Evolutionary conservation across 2,888 invertebrate species (phyloP).

Genomic region (Sphaerophoria rueppellii): DNA sequence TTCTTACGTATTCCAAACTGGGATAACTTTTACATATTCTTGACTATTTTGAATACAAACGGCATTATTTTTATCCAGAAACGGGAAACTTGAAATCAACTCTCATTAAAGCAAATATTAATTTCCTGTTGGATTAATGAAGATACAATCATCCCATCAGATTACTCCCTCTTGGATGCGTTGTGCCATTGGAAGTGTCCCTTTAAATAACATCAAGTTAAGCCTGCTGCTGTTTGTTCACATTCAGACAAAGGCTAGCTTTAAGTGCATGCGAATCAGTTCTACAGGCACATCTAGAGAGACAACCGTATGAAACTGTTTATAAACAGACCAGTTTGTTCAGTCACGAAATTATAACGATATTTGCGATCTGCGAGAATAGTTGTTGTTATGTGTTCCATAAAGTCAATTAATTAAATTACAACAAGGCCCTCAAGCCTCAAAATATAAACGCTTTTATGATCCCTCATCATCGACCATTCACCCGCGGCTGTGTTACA

Average conservation of each 20-base stretch:
- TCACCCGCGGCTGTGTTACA: background rate
- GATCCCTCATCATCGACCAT: conserved; percentile 13
- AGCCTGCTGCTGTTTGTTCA: background rate
- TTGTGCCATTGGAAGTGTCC: background rate
- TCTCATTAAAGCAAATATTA: conserved; percentile 53
- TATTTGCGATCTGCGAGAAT: background rate
- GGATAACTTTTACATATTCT: too few relatives aligned
- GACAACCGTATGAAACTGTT: conserved; percentile 44
- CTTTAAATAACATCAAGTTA: background rate
- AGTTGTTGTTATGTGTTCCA: conserved; percentile 3
- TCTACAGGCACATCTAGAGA: conserved; percentile 1
- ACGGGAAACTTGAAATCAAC: conserved; percentile 49
- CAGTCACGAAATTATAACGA: conserved; percentile 4
- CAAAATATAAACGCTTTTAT: conserved; percentile 48
- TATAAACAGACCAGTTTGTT: conserved; percentile 31
- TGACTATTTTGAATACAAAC: too few relatives aligned
- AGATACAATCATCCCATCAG: conserved; percentile 51
- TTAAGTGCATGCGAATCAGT: background rate
- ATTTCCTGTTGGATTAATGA: conserved; percentile 29
- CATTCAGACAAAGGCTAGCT: background rate
- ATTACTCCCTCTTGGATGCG: conserved; percentile 15
- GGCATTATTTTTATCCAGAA: too few relatives aligned
- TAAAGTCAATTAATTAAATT: conserved; percentile 69
- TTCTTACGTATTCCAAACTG: too few relatives aligned
- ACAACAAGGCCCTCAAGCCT: conserved; percentile 35